A percentile compares a stretch with the other conserved stretches of the same genome.
Conservation (phyloP, 2,797 vertebrate genomes). For the Gorsachius magnificus region DNA sequence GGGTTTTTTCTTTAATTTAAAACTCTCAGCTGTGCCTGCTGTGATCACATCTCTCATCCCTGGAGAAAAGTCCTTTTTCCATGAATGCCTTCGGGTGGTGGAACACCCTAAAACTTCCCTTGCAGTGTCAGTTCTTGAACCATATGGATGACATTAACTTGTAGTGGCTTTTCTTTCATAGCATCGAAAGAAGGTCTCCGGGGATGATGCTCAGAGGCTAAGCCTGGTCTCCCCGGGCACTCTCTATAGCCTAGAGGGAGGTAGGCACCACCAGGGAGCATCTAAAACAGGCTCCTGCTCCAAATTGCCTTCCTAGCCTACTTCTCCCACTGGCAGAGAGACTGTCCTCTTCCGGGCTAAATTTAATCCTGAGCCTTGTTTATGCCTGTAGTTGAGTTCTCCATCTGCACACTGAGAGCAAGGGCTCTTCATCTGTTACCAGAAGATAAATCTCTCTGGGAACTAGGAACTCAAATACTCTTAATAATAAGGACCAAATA, state of each 20-base stretch:
- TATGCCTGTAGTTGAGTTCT: neutral
- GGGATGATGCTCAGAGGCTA: neutral
- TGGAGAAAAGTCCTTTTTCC: neutral
- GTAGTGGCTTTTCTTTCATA: slow-evolving; percentile 17
- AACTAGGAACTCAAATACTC: neutral
- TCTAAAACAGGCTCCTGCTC: neutral
- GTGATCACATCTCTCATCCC: neutral
- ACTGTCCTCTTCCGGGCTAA: neutral
- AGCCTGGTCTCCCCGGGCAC: neutral
- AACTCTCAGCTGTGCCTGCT: neutral
- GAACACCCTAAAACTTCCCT: neutral
- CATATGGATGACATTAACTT: slow-evolving; percentile 23
- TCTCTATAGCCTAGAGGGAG: neutral
- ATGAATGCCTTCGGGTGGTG: neutral
- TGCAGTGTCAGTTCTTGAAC: neutral
- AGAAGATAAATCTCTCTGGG: neutral
- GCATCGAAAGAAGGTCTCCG: neutral
- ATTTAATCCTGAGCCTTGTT: neutral
- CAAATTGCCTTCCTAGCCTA: neutral
- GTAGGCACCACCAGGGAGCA: neutral
- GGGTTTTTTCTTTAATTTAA: neutral
- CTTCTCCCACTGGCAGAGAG: neutral
- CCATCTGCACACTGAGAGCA: neutral
- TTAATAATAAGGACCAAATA: neutral
- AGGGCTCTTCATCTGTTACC: neutral